Base-by-base conservation (phyloP, 2,797 vertebrate genomes). In the Xiphophorus birchmanni region DNA sequence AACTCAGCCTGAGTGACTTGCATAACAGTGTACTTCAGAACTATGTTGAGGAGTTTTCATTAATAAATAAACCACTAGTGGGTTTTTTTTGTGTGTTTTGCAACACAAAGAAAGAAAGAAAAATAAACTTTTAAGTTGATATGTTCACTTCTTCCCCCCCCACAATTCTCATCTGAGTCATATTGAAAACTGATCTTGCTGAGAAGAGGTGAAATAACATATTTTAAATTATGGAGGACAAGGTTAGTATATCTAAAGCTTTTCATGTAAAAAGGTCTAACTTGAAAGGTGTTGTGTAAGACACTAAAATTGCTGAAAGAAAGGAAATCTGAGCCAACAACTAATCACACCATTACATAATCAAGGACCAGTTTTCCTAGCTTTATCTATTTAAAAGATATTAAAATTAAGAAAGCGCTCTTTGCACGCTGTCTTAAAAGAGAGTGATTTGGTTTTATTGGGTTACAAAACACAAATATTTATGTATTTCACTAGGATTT, bases 1-100 rank as follows among this genome's bases (percentile, higher is more conserved):
- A 47, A 42, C 32, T 60, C 56, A 78, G 74, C 15, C 45, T 35
- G 37, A 50, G 60, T 23, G 40, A 71, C 75, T 90, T 88, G 85
- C 79, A 73, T 67, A 92, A 92, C 1, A 40, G 42, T 84, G 90
- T 47, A 90, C 91, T 91, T 92, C 90, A 88, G 83, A 90, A 80
- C 83, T 48, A 65, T 37, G 32, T 65, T 65, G 17, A 65, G 32
- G 13, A 32, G 12, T 37, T 65, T 17, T 35, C 32, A 18, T 65
- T 67, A 40, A 67, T 67, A 40, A 67, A 40, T 67, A 67, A 40
- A 10, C 63, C 9, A 40, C 3, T 23, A 2, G 32, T 23, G 35
- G 37, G 0, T 40, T 40, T 40, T 40, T 35, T 18, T 50, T 65
- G 37, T 40, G 18, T 4, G 21, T 40, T 65, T 35, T 65, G 60